Evolutionary conservation across 2,888 invertebrate species (phyloP).

Genomic region (Villa cingulata): DNA sequence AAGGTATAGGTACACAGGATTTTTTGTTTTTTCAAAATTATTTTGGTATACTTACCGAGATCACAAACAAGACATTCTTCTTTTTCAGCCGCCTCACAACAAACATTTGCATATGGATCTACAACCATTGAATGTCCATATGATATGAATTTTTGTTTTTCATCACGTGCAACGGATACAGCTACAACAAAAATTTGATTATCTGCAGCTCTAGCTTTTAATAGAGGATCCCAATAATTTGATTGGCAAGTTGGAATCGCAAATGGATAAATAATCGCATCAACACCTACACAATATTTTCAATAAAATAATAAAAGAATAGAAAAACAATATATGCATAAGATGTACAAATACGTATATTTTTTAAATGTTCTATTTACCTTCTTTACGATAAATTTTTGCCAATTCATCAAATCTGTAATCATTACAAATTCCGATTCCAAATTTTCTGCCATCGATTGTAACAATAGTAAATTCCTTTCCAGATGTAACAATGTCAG

Average conservation of each 20-base stretch:
- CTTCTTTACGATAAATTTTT: constrained; percentile 49
- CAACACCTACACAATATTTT: constrained; percentile 47
- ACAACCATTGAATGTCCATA: constrained; percentile 71
- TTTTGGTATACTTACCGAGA: constrained; percentile 54
- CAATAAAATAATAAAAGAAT: background rate
- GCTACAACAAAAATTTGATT: constrained; percentile 74
- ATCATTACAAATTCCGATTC: constrained; percentile 91
- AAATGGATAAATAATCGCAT: constrained; percentile 79
- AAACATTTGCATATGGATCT: constrained; percentile 62
- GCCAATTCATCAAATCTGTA: constrained; percentile 84
- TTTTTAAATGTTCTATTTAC: constrained; percentile 15
- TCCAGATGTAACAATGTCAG: constrained; percentile 68
- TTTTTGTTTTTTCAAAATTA: background rate
- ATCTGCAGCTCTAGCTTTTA: constrained; percentile 51
- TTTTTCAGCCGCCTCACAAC: constrained; percentile 47
- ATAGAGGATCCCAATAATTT: no score
- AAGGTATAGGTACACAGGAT: background rate
- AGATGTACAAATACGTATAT: background rate
- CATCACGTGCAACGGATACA: constrained; percentile 64
- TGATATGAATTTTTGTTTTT: constrained; percentile 54
- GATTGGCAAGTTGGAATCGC: constrained; percentile 48
- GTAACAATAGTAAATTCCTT: constrained; percentile 58
- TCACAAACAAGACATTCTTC: constrained; percentile 56
- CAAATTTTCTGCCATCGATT: constrained; percentile 57
- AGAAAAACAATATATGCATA: background rate